Percentiles rank a stretch among this genome's conserved stretches.
These are phyloP conservation scores for Otolemur garnettii DNA, from an alignment of 2,113 vertebrate species.

Conservation along the genomic window DNA sequence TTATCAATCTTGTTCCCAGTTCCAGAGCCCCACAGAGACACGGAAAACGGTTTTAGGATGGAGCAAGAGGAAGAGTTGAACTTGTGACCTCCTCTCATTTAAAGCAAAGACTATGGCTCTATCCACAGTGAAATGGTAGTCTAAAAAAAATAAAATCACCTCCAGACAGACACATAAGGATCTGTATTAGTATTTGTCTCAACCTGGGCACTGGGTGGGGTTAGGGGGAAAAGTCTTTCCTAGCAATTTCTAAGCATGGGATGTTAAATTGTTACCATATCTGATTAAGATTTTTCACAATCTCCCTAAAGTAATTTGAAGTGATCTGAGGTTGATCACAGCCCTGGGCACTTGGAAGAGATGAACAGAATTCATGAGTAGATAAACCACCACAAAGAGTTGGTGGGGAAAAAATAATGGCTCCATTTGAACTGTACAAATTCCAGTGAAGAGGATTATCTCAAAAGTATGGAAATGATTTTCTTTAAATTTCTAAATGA, in stretches of 20 bases:
- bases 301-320: not conserved
- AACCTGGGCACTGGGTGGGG: not conserved
- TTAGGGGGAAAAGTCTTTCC: not conserved
- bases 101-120: not conserved
- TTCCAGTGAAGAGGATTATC: not conserved
- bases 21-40: not conserved
- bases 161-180: not conserved
- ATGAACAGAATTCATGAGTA: not conserved
- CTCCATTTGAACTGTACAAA: not conserved
- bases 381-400: not conserved
- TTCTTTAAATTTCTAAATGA: not conserved
- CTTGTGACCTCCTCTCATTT: not conserved
- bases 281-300: not conserved
- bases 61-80: not conserved
- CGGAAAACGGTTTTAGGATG: not conserved
- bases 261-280: not conserved
- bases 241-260: not conserved
- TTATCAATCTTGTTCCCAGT: not conserved
- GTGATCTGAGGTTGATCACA: not conserved
- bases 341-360: not conserved
- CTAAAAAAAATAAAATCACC: not conserved
- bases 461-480: not conserved
- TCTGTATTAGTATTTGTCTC: not conserved
- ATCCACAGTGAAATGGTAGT: not conserved
- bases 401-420: not conserved